Evolutionary conservation across 2,888 invertebrate genomes (phyloP), one percentile per base, ranked within the genome.

Genomic region (Malacosoma neustria): DNA sequence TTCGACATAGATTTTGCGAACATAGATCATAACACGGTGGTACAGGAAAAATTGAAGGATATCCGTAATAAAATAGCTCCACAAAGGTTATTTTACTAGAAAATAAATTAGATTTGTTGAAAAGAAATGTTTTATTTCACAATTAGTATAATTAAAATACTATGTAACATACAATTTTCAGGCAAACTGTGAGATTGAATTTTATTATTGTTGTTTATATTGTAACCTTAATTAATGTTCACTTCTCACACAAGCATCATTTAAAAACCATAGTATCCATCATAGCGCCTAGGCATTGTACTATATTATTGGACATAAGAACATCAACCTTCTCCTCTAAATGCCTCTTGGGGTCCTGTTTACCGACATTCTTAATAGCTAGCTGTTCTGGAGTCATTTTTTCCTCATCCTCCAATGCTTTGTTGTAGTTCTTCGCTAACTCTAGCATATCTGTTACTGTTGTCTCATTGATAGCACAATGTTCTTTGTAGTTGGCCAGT

Each of bases 341-440:
- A 91, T 99, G 99, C 54, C 99, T 91, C 85, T 99, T 99, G 13
- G 99, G 99, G 75, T 99, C 99, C 79, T 97, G 95, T 79, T 96
- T 99, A 37, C 99, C 99, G 42, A 99, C 99, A 87, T 99, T 99
- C 79, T 99, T 99, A 63, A 99, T 99, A 12, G 98, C 99, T 77
- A 99, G 85, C 73, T 99, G 99, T 77, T 99, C 98, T 1, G 98
- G 96, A 3, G 99, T 99, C 98, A 99, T 98, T 75, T 97, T 98
- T 66, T 99, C 99, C 73, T 99, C 99, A 59, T 99, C 99, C 80
- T 99, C 99, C 43, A 99, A 85, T 4, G 99, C 96, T 88, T 98
- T 98, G 72, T 97, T 96, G 77, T 99, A 99, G 72, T 97, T 96
- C 75, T 98, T 98, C 37, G 99, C 98, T 59, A 99, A 86, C 43